Percentiles rank a stretch among this genome's conserved stretches.
Evolutionary conservation across 2,113 vertebrate genomes (phyloP).

Genomic region (Notarius quadriscutis): DNA sequence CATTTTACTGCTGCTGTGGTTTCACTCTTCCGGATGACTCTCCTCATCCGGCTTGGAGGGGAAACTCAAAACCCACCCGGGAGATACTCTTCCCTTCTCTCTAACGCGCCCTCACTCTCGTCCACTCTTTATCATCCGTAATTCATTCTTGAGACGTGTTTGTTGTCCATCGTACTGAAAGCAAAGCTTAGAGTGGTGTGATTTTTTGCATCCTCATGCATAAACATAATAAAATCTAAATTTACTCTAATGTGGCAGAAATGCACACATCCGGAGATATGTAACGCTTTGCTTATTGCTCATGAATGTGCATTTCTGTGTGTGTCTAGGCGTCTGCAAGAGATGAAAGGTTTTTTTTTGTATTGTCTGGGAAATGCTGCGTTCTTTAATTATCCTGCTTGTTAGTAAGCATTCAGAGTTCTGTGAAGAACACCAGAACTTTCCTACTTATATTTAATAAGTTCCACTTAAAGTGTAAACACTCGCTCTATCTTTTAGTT

Average conservation of each 20-base stretch:
- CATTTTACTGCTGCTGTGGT: slow-evolving; percentile 50
- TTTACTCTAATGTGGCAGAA: slow-evolving; percentile 20
- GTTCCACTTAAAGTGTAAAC: slow-evolving; percentile 38
- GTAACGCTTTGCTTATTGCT: slow-evolving; percentile 29
- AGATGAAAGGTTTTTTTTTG: slow-evolving; percentile 38
- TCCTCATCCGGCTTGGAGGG: slow-evolving; percentile 45
- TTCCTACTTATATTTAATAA: slow-evolving; percentile 44
- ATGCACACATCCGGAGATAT: background rate
- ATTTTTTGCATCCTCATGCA: slow-evolving; percentile 34
- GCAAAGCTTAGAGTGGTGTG: slow-evolving; percentile 1
- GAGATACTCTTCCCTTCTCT: slow-evolving; percentile 42
- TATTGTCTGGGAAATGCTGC: slow-evolving; percentile 30
- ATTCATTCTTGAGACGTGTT: slow-evolving; percentile 37
- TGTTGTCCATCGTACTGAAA: slow-evolving; percentile 17
- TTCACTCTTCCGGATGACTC: slow-evolving; percentile 52
- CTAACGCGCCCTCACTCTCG: slow-evolving; percentile 11
- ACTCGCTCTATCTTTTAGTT: slow-evolving; percentile 32
- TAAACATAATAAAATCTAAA: slow-evolving; percentile 25
- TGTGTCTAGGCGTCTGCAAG: slow-evolving; percentile 12
- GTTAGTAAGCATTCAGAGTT: slow-evolving; percentile 24
- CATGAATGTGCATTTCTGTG: slow-evolving; percentile 19
- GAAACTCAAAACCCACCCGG: slow-evolving; percentile 55
- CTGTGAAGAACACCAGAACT: slow-evolving; percentile 32
- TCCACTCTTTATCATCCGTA: slow-evolving; percentile 21
- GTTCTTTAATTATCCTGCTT: slow-evolving; percentile 41